Conservation (phyloP, 2,888 invertebrate genomes). For the Malthinus flaveolus region DNA sequence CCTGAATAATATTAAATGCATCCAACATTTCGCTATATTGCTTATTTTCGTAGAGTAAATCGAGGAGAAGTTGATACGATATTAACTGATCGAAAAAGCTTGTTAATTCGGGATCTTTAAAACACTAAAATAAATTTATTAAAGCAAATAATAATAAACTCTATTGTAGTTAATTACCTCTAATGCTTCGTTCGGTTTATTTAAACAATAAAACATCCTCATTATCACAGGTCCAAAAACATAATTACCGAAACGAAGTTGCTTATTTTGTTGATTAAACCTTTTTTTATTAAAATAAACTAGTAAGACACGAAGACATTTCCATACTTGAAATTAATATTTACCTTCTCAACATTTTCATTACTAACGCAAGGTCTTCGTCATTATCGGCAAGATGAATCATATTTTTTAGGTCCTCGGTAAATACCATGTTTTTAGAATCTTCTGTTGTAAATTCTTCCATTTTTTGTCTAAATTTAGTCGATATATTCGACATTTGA, state of each 20-base stretch:
- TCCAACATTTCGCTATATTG: conserved; percentile 69
- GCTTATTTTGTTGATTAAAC: conserved; percentile 70
- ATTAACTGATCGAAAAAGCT: conserved; percentile 75
- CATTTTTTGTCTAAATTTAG: conserved; percentile 75
- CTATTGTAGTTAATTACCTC: conserved; percentile 50
- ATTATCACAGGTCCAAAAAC: conserved; percentile 82
- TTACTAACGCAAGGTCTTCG: conserved; percentile 65
- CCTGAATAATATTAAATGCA: conserved; percentile 64
- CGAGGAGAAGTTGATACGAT: conserved; percentile 69
- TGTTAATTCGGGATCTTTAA: conserved; percentile 62
- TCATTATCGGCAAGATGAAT: conserved; percentile 68
- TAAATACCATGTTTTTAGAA: conserved; percentile 71
- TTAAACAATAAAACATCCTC: conserved; percentile 73
- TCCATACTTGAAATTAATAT: neutral
- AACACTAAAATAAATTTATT: conserved; percentile 58
- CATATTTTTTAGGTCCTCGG: conserved; percentile 85
- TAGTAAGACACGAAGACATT: neutral
- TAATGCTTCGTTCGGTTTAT: conserved; percentile 69
- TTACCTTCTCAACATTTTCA: conserved; percentile 69
- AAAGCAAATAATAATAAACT: neutral
- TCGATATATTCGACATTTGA: conserved; percentile 65
- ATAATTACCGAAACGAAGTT: conserved; percentile 77
- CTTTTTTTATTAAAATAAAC: conserved; percentile 48
- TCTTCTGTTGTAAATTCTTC: conserved; percentile 60
- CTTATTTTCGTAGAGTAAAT: conserved; percentile 69